These are phyloP conservation scores for Phyllostomus discolor DNA, from an alignment of 2,113 vertebrate genomes.

Conservation along the genomic window DNA sequence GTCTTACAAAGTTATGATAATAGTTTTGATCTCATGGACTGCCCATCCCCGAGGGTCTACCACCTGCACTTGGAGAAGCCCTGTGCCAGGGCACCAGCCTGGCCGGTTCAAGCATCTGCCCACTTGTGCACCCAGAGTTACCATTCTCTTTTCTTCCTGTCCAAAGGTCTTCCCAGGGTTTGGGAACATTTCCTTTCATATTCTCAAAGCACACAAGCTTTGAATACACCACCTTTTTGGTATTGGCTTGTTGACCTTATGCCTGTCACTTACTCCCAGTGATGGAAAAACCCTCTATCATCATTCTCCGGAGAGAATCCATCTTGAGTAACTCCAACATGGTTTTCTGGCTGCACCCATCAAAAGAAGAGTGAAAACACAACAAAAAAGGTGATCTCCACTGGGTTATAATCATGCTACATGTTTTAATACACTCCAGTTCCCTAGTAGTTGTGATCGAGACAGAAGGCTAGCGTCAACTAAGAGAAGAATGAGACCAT, in stretches of 20 bases:
- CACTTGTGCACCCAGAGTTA: background rate
- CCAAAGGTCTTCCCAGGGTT: background rate
- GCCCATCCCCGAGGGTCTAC: background rate
- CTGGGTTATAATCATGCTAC: background rate
- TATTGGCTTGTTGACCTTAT: background rate
- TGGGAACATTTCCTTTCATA: background rate
- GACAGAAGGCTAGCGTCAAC: background rate
- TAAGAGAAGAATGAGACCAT: background rate
- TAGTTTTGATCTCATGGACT: background rate
- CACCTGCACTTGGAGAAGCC: background rate
- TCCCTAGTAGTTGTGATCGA: background rate
- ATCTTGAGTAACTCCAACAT: background rate
- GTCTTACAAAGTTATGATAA: background rate
- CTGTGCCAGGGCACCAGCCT: background rate
- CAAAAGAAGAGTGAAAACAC: background rate
- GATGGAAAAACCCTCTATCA: background rate
- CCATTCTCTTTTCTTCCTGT: background rate
- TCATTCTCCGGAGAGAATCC: background rate
- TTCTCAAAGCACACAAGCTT: background rate
- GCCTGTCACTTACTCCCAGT: background rate
- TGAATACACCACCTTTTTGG: background rate
- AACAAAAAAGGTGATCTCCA: background rate
- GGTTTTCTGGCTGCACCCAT: background rate
- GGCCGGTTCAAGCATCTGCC: background rate
- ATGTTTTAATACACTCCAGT: background rate